phyloP scores from a whole-genome alignment of 2,113 vertebrate genomes.

The Paracanthobrama guichenoti region DNA sequence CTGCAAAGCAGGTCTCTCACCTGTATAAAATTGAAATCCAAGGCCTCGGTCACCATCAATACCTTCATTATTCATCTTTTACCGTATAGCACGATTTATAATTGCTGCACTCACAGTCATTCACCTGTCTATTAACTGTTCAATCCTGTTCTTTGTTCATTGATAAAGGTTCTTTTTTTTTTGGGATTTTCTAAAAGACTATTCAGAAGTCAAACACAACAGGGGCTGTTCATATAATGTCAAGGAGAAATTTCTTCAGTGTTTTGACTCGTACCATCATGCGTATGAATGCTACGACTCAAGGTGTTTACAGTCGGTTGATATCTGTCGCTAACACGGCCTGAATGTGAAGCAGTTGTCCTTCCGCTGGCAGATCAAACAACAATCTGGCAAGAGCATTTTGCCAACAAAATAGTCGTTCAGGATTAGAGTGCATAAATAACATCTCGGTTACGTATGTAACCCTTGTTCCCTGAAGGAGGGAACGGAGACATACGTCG shows the following conservation, averaged over 20 bases:
- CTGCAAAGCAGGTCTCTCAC: constrained; percentile 1
- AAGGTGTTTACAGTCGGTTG: constrained; percentile 18
- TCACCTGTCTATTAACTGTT: constrained; percentile 5
- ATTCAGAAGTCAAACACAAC: background rate
- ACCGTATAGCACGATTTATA: background rate
- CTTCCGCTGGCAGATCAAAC: constrained; percentile 42
- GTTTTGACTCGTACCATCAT: constrained; percentile 15
- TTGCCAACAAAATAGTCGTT: constrained; percentile 44
- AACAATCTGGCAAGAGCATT: constrained; percentile 38
- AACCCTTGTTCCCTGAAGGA: too few relatives aligned
- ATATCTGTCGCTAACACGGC: constrained; percentile 22
- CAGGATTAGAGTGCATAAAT: constrained; percentile 44
- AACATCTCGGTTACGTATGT: too few relatives aligned
- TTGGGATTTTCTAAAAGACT: background rate
- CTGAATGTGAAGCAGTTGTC: constrained; percentile 28
- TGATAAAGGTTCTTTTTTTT: background rate
- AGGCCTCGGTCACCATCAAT: constrained; percentile 2
- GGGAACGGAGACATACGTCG: too few relatives aligned
- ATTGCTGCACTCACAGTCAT: constrained; percentile 22
- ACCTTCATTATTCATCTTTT: constrained; percentile 25
- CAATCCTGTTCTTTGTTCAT: constrained; percentile 4
- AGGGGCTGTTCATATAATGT: background rate
- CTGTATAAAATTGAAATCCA: constrained; percentile 34
- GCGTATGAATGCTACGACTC: background rate
- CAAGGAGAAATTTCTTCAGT: background rate